A percentile compares a stretch with the other conserved stretches of the same genome.
Conservation (phyloP, 2,797 vertebrate species). For the Microtus agrestis region DNA sequence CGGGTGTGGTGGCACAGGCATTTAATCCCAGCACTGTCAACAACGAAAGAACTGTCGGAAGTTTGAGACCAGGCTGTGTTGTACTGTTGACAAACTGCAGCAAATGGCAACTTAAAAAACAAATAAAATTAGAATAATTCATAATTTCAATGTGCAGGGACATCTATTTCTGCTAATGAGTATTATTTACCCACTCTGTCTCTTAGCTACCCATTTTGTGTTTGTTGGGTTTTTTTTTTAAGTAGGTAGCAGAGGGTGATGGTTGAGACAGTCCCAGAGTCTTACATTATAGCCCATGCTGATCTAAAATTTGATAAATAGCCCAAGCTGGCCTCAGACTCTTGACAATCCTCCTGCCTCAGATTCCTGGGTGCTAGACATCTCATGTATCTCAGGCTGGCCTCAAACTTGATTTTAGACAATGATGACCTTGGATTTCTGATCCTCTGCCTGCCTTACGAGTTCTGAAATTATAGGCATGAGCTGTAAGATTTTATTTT, state of each 20-base stretch:
- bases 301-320: neutral
- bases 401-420: too few species aligned
- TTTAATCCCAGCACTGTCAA: neutral
- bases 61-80: too few species aligned
- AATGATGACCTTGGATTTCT: too few species aligned
- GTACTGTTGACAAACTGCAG: neutral
- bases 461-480: too few species aligned
- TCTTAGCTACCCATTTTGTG: neutral
- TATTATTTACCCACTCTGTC: neutral
- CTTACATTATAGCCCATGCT: neutral
- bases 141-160: neutral
- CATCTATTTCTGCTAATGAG: neutral
- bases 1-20: neutral
- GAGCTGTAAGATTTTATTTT: too few species aligned
- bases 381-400: too few species aligned
- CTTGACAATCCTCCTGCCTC: neutral
- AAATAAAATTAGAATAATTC: slow-evolving; percentile 52
- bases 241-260: neutral
- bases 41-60: too few species aligned
- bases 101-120: neutral
- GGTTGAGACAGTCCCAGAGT: neutral
- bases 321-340: neutral
- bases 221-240: neutral
- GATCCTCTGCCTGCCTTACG: too few species aligned
- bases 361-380: too few species aligned